Percentiles rank a stretch among this genome's conserved stretches.
These are phyloP conservation scores for Falco punctatus DNA, from an alignment of 2,113 vertebrate species.

Conservation along the genomic window DNA sequence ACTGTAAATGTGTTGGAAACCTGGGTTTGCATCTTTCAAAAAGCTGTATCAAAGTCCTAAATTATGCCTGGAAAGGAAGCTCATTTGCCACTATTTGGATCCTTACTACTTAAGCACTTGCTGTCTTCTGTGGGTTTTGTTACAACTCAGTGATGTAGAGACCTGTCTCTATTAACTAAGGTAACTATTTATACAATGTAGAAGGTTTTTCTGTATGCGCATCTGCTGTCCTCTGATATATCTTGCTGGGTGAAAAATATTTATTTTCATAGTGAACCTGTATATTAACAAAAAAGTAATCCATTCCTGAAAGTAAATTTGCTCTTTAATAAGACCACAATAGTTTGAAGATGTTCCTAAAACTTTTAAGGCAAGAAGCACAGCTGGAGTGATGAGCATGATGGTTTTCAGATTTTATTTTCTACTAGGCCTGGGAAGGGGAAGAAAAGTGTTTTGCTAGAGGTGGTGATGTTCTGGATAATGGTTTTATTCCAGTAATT, in stretches of 20 bases:
- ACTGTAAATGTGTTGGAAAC: background rate
- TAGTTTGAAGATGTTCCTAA: background rate
- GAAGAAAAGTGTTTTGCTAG: background rate
- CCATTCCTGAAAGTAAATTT: background rate
- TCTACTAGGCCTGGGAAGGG: background rate
- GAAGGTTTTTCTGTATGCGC: background rate
- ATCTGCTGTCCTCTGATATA: background rate
- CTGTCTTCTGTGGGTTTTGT: background rate
- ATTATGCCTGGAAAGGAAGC: background rate
- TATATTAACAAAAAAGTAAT: background rate
- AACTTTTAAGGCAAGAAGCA: background rate
- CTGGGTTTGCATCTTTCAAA: background rate
- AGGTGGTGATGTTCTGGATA: background rate
- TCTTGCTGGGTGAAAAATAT: background rate
- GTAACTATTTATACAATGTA: background rate
- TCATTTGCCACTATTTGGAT: slow-evolving; percentile 34
- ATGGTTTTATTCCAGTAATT: background rate
- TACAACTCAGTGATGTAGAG: background rate
- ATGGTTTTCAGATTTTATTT: background rate
- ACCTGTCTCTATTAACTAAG: background rate
- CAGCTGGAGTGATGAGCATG: background rate
- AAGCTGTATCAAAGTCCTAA: background rate
- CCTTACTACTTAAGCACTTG: background rate
- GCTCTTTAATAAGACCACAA: background rate
- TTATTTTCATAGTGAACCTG: background rate